Percentiles rank a stretch among this genome's conserved stretches.
Conservation (phyloP, 1,140 invertebrate species). For the Drosophila baimaii region DNA sequence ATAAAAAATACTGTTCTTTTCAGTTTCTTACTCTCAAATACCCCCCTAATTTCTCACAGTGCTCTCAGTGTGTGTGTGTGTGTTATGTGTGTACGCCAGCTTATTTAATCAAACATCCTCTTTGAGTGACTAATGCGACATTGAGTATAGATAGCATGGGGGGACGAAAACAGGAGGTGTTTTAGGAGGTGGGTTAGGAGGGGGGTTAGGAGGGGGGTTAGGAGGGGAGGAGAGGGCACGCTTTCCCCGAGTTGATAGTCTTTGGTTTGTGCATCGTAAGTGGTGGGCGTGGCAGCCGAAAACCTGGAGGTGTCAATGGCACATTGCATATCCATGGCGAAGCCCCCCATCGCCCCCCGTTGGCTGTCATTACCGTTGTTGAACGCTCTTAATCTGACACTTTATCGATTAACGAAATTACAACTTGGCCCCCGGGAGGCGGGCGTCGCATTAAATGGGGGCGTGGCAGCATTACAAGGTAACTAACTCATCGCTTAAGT, state of each 20-base stretch:
- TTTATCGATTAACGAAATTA: constrained; percentile 47
- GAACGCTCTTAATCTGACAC: constrained; percentile 53
- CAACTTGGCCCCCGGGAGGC: constrained; percentile 10
- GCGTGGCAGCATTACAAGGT: constrained; percentile 1
- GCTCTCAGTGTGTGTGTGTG: constrained; percentile 4
- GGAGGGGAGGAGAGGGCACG: too few species aligned
- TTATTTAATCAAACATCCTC: constrained; percentile 54
- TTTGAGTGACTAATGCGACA: constrained; percentile 36
- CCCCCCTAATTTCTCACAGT: not conserved
- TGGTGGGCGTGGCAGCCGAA: constrained; percentile 34
- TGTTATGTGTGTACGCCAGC: constrained; percentile 16
- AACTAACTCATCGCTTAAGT: constrained; percentile 27
- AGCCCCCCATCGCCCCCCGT: constrained; percentile 13
- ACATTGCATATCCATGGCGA: not conserved
- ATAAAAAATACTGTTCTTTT: too few species aligned
- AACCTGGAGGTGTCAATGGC: constrained; percentile 35
- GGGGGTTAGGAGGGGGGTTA: too few species aligned
- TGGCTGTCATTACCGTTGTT: constrained; percentile 40
- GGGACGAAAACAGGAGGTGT: not conserved
- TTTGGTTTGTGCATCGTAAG: constrained; percentile 31
- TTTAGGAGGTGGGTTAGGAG: too few species aligned
- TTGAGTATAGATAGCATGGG: constrained; percentile 11
- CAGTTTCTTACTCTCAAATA: too few species aligned
- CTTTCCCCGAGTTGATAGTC: constrained; percentile 2
- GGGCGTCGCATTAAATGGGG: not conserved